A percentile compares a stretch with the other conserved stretches of the same genome.
Evolutionary conservation across 2,888 invertebrate genomes (phyloP).

Genomic region (Archips xylosteana): DNA sequence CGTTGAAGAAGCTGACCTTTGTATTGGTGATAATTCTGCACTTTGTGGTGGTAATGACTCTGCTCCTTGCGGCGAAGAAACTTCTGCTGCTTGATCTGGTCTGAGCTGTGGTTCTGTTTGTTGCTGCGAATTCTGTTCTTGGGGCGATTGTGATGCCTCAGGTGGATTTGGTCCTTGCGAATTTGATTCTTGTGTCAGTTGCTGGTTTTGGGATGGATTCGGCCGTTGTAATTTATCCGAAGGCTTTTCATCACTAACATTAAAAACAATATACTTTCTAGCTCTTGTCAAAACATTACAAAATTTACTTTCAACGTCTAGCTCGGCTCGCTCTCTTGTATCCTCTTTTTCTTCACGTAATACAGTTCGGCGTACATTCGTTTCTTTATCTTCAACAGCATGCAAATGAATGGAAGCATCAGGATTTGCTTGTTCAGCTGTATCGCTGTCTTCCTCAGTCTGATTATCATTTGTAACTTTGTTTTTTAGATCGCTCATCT

Average conservation of each 20-base stretch:
- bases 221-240: background rate
- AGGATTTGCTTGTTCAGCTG: slow-evolving; percentile 36
- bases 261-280: background rate
- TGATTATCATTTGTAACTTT: slow-evolving; percentile 26
- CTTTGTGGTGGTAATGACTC: background rate
- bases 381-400: slow-evolving; percentile 42
- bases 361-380: slow-evolving; percentile 30
- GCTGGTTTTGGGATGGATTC: background rate
- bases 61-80: background rate
- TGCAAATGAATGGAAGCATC: slow-evolving; percentile 41
- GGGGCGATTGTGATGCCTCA: background rate
- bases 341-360: slow-evolving; percentile 43
- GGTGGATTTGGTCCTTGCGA: background rate
- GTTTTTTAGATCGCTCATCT: slow-evolving; percentile 20
- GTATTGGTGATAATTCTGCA: background rate
- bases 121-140: background rate
- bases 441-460: slow-evolving; percentile 25
- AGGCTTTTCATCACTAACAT: slow-evolving; percentile 2
- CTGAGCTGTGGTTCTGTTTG: background rate
- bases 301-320: background rate
- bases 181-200: background rate
- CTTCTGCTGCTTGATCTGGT: background rate
- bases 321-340: slow-evolving; percentile 5
- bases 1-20: background rate
- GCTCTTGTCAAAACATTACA: background rate